Conservation (phyloP, 2,797 vertebrate species). For the Acanthopagrus latus region DNA sequence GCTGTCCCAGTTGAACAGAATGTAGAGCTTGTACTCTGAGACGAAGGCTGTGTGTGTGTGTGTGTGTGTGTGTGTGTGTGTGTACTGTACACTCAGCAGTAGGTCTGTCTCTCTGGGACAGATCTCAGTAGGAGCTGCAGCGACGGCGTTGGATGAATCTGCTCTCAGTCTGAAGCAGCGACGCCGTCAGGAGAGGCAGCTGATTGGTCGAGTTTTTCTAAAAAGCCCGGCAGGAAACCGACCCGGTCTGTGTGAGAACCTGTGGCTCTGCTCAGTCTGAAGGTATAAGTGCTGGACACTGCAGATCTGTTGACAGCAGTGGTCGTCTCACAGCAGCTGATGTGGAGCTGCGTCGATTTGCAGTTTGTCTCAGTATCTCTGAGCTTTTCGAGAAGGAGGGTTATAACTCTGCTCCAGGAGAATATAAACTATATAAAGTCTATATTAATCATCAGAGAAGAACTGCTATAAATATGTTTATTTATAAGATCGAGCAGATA, state of each 20-base stretch:
- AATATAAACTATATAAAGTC: too few relatives aligned
- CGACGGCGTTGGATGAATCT: background rate
- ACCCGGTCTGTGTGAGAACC: background rate
- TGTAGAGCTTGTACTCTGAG: slow-evolving; percentile 41
- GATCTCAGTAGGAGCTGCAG: slow-evolving; percentile 48
- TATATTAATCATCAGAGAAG: too few relatives aligned
- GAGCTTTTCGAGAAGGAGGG: too few relatives aligned
- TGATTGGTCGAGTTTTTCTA: slow-evolving; percentile 5
- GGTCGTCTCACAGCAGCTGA: background rate
- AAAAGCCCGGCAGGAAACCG: background rate
- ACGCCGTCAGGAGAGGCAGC: background rate
- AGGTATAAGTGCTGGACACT: background rate
- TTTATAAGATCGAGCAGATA: too few relatives aligned
- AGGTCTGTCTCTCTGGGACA: slow-evolving; percentile 60
- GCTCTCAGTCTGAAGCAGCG: slow-evolving; percentile 3
- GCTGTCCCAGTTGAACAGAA: slow-evolving; percentile 64
- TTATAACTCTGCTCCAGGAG: too few relatives aligned
- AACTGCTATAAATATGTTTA: too few relatives aligned
- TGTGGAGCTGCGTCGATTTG: too few relatives aligned
- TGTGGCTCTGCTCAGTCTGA: background rate
- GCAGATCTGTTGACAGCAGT: background rate
- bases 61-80: slow-evolving; percentile 24
- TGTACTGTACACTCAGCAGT: slow-evolving; percentile 32
- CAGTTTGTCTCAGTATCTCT: too few relatives aligned
- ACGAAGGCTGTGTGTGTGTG: slow-evolving; percentile 17